Conservation (phyloP, 30 jellyfish, hydroid and myxozoan genomes). For the Pelagia noctiluca region DNA sequence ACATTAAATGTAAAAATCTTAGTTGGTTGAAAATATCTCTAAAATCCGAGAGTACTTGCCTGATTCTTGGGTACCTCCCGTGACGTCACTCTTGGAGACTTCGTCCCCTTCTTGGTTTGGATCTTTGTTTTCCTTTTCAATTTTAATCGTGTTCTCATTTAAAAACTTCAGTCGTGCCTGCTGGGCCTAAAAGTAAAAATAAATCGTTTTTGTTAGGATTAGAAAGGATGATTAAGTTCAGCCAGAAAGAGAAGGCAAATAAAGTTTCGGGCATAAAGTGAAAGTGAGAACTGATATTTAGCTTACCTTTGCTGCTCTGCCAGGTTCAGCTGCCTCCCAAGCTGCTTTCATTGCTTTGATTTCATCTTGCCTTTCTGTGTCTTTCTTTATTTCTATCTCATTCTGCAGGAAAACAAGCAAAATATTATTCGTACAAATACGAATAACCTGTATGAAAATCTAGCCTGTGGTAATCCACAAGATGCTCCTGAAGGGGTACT, state of each 20-base stretch:
- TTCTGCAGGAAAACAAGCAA: conserved; percentile 51
- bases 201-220: too few relatives aligned
- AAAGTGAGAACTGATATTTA: background rate
- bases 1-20: background rate
- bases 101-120: conserved; percentile 56
- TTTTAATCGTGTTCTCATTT: conserved; percentile 56
- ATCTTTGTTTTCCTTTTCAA: conserved; percentile 36
- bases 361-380: conserved; percentile 92
- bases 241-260: too few relatives aligned
- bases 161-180: conserved; percentile 76
- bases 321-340: conserved; percentile 97
- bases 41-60: too few relatives aligned
- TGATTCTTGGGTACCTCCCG: conserved; percentile 15
- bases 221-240: too few relatives aligned
- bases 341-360: conserved; percentile 97
- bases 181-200: conserved; percentile 64
- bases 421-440: too few relatives aligned
- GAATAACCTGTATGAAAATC: too few relatives aligned
- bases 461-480: too few relatives aligned
- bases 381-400: conserved; percentile 80
- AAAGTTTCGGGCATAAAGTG: background rate
- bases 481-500: too few relatives aligned
- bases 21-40: too few relatives aligned
- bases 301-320: conserved; percentile 96
- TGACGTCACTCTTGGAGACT: conserved; percentile 3